These are phyloP conservation scores for Craseonycteris thonglongyai DNA, from an alignment of 2,113 vertebrate species.

Conservation along the genomic window DNA sequence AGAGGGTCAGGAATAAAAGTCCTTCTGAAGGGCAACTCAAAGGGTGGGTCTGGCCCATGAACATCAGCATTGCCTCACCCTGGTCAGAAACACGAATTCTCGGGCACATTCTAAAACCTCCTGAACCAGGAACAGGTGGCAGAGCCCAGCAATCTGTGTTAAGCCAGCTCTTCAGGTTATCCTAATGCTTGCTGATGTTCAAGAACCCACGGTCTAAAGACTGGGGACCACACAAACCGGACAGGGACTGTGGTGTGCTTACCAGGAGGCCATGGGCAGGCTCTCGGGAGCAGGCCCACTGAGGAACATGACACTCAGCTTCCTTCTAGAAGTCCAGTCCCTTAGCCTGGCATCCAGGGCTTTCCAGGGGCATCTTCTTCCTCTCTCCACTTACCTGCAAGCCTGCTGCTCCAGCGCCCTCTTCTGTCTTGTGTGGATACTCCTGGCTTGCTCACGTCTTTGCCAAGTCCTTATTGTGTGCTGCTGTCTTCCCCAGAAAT, in stretches of 20 bases:
- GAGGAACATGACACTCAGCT: neutral
- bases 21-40: neutral
- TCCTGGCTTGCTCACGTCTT: rapidly evolving
- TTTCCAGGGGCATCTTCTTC: neutral
- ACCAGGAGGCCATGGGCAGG: neutral
- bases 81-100: neutral
- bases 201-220: neutral
- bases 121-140: neutral
- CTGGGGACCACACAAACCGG: neutral
- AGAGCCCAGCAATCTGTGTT: neutral
- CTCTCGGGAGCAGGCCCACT: neutral
- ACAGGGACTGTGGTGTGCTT: neutral
- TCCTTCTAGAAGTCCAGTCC: neutral
- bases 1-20: neutral
- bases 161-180: neutral
- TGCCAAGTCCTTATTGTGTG: neutral
- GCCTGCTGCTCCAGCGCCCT: neutral
- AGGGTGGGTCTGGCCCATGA: neutral
- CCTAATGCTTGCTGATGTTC: neutral
- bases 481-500: too few relatives aligned
- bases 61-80: too few relatives aligned
- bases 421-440: neutral
- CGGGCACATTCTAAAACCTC: neutral
- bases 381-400: neutral
- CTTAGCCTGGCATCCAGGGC: neutral